Percentiles rank a stretch among this genome's conserved stretches.
phyloP scores from a whole-genome alignment of 23 tunicate species.

The Styela clava region DNA sequence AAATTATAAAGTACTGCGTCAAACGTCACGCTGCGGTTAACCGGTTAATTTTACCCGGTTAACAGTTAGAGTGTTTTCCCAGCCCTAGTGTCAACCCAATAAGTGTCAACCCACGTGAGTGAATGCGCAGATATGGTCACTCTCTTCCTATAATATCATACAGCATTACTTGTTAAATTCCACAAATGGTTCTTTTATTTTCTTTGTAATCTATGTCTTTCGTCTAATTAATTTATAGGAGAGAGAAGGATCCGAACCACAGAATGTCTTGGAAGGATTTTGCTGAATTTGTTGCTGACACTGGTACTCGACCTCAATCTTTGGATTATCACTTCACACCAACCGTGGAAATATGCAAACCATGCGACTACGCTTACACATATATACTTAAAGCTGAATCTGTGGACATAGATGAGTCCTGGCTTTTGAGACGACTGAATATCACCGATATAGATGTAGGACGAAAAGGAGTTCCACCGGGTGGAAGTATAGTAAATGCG shows the following conservation, averaged over 20 bases:
- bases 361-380: constrained; percentile 12
- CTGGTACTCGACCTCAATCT: not conserved
- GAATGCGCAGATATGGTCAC: no score
- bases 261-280: constrained; percentile 24
- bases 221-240: no score
- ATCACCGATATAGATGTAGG: constrained; percentile 6
- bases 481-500: constrained; percentile 18
- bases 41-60: no score
- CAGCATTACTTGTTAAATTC: no score
- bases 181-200: no score
- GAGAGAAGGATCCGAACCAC: constrained; percentile 7
- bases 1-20: no score
- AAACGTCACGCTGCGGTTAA: no score
- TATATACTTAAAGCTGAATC: constrained; percentile 24
- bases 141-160: no score
- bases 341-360: not conserved
- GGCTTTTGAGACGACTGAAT: constrained; percentile 20
- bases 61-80: no score
- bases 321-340: constrained; percentile 22
- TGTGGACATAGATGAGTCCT: constrained; percentile 5
- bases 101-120: no score
- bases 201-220: no score
- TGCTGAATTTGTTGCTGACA: constrained; percentile 16
- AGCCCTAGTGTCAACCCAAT: no score
- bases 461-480: constrained; percentile 24